Evolutionary conservation across 2,888 invertebrate species (phyloP).

Genomic region (Drosophila meridionalis): DNA sequence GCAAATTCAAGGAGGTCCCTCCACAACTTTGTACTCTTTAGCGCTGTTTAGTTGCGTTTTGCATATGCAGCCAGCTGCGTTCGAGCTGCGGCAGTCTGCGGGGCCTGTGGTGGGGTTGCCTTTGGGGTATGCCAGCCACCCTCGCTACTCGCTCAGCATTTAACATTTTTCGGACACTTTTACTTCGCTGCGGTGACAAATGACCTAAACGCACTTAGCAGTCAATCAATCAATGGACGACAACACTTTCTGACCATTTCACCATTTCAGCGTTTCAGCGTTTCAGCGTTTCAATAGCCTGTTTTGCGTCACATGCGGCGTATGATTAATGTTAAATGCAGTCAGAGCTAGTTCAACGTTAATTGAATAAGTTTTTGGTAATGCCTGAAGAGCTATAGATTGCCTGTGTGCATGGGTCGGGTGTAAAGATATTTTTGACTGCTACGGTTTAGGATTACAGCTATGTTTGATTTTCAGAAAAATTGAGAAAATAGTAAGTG

Average conservation of each 20-base stretch:
- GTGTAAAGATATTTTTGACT: background rate
- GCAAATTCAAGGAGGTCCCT: slow-evolving; percentile 53
- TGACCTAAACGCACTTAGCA: slow-evolving; percentile 44
- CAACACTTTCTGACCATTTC: slow-evolving; percentile 17
- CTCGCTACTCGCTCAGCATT: slow-evolving; percentile 8
- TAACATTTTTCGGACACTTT: slow-evolving; percentile 25
- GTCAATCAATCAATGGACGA: slow-evolving; percentile 38
- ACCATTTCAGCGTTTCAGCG: slow-evolving; percentile 1
- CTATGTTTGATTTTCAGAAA: background rate
- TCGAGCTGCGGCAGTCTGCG: background rate
- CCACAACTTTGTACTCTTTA: slow-evolving; percentile 74
- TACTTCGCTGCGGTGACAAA: slow-evolving; percentile 41
- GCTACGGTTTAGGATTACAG: background rate
- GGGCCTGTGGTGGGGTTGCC: no score
- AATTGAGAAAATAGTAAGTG: no score
- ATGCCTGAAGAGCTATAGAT: no score
- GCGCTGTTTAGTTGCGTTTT: slow-evolving; percentile 73
- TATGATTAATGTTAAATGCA: slow-evolving; percentile 48
- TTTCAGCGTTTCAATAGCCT: slow-evolving; percentile 15
- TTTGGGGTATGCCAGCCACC: background rate
- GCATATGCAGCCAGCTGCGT: slow-evolving; percentile 48
- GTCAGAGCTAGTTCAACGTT: background rate
- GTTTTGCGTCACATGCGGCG: slow-evolving; percentile 33
- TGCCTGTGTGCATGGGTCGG: background rate
- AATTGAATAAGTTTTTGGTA: background rate